Percentiles rank a stretch among this genome's conserved stretches.
These are phyloP conservation scores for Tenthredo scrophulariae DNA, from an alignment of 2,888 invertebrate genomes.

Conservation along the genomic window DNA sequence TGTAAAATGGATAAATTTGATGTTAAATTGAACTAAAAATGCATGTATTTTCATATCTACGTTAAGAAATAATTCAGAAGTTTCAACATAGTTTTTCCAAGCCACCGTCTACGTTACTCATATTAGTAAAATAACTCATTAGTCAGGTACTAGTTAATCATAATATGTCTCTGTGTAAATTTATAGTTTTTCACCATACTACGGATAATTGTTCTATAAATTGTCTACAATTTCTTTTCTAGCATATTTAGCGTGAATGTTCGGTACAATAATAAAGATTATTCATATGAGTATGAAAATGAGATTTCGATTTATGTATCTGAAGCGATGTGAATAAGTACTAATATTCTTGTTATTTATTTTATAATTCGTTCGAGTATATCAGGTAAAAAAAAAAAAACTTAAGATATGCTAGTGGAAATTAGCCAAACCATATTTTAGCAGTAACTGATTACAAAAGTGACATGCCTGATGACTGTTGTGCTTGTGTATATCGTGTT, in stretches of 20 bases:
- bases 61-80: conserved; percentile 54
- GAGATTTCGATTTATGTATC: neutral
- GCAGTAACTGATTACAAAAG: conserved; percentile 53
- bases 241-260: conserved; percentile 9
- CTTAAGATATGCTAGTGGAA: conserved; percentile 34
- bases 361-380: neutral
- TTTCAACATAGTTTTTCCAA: conserved; percentile 47
- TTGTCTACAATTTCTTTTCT: neutral
- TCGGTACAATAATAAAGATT: conserved; percentile 16
- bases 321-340: conserved; percentile 36
- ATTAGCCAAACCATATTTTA: conserved; percentile 51
- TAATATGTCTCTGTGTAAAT: conserved; percentile 56
- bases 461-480: conserved; percentile 54
- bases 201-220: conserved; percentile 2
- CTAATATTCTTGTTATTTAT: conserved; percentile 48
- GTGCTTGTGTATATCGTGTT: conserved; percentile 53
- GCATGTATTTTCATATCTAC: conserved; percentile 36
- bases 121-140: conserved; percentile 48
- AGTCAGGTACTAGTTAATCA: conserved; percentile 44
- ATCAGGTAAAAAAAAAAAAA: conserved; percentile 26
- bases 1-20: neutral
- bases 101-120: conserved; percentile 52
- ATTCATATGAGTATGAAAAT: conserved; percentile 30
- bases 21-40: neutral
- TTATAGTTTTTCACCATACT: conserved; percentile 50